Percentiles rank a stretch among this genome's conserved stretches.
Conservation (phyloP, 2,888 invertebrate species). For the Tiphia femorata region DNA sequence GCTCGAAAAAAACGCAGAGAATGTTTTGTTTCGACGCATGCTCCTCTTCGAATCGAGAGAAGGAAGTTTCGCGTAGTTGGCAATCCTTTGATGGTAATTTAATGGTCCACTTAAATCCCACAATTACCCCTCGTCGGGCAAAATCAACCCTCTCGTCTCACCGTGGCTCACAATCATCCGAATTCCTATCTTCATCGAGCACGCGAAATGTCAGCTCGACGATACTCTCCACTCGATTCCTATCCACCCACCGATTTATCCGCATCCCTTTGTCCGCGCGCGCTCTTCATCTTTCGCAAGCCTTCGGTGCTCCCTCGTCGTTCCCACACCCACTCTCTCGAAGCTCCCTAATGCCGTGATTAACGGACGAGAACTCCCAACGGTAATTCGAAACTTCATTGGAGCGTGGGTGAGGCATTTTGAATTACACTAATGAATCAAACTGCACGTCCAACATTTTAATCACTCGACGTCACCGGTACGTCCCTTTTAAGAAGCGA, state of each 20-base stretch:
- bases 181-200: too few species aligned
- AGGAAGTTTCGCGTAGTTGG: too few species aligned
- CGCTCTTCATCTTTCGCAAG: neutral
- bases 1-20: too few species aligned
- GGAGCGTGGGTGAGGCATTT: slow-evolving; percentile 1
- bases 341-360: neutral
- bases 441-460: slow-evolving; percentile 4
- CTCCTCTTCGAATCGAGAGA: too few species aligned
- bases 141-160: too few species aligned
- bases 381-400: slow-evolving; percentile 1
- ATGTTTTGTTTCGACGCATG: too few species aligned
- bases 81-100: too few species aligned
- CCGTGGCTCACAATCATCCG: too few species aligned
- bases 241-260: neutral
- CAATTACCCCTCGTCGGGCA: too few species aligned
- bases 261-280: neutral
- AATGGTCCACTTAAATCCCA: too few species aligned
- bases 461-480: neutral
- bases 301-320: neutral
- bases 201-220: too few species aligned
- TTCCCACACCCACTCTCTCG: neutral
- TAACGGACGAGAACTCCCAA: slow-evolving; percentile 7
- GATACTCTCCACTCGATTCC: too few species aligned
- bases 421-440: slow-evolving; percentile 10
- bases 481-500: neutral